A percentile compares a stretch with the other conserved stretches of the same genome.
Evolutionary conservation across 2,888 invertebrate species (phyloP).

Genomic region (Seira ritae): DNA sequence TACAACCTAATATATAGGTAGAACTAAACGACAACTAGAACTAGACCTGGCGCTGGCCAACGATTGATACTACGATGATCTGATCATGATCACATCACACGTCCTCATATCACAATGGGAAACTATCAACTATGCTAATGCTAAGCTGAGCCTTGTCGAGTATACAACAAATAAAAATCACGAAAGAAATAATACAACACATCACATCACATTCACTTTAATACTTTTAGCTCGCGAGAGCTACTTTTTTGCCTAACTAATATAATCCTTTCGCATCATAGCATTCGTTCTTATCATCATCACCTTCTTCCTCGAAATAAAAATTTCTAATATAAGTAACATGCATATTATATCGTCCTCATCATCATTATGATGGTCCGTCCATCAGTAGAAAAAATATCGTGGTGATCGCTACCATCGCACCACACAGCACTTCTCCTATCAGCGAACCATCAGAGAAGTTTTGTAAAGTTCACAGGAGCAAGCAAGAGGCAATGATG

Average conservation of each 20-base stretch:
- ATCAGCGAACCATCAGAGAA: slow-evolving; percentile 53
- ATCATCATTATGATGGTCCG: slow-evolving; percentile 3
- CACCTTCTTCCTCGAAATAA: slow-evolving; percentile 54
- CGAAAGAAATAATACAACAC: slow-evolving; percentile 28
- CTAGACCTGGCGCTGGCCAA: too few species aligned
- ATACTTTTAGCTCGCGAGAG: slow-evolving; percentile 32
- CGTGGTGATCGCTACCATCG: slow-evolving; percentile 1
- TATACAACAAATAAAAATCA: slow-evolving; percentile 38
- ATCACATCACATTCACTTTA: slow-evolving; percentile 26
- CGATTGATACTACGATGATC: too few species aligned
- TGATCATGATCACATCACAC: too few species aligned
- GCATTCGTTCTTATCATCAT: slow-evolving; percentile 35
- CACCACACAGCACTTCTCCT: background rate
- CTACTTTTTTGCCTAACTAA: slow-evolving; percentile 29
- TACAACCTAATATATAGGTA: too few species aligned
- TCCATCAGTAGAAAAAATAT: too few species aligned
- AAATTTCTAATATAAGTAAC: slow-evolving; percentile 31
- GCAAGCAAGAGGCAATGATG: background rate
- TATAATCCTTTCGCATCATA: slow-evolving; percentile 34
- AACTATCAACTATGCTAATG: background rate
- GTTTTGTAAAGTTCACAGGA: slow-evolving; percentile 28
- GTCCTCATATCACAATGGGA: background rate
- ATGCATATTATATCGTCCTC: slow-evolving; percentile 27
- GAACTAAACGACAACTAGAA: too few species aligned
- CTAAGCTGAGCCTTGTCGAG: background rate